Evolutionary conservation across 2,888 invertebrate genomes (phyloP), one percentile per base, ranked within the genome.

Genomic region (Sylvicola cinctus): DNA sequence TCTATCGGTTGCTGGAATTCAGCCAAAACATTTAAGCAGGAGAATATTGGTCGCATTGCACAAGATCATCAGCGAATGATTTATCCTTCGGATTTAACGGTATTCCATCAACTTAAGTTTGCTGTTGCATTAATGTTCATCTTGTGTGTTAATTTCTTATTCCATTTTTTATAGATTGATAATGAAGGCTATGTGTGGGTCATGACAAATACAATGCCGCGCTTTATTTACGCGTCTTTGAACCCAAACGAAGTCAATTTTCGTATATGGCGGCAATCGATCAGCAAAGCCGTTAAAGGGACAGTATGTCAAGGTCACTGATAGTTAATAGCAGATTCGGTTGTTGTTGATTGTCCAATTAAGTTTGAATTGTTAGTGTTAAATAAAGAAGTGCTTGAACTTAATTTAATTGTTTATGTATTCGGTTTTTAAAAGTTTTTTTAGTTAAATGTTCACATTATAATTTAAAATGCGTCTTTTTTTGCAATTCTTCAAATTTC

Each of bases 1-100:
- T 74, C 74, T 0, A 51, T 84, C 0, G 73, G 74, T 1, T 84
- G 83, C 46, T 83, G 81, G 81, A 74, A 78, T 44, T 65, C 64
- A 0, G 58, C 55, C 1, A 54, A 50, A 6, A 49, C 60, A 1
- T 61, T 75, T 29, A 52, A 52, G 6, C 52, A 60, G 0, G 50
- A 51, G 1, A 70, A 66, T 36, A 59, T 70, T 15, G 68, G 55
- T 1, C 50, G 70, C 1, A 58, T 79, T 1, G 70, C 68, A 0
- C 61, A 65, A 33, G 66, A 80, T 46, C 57, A 60, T 7, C 46
- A 52, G 4, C 65, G 55, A 8, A 61, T 84, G 60, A 68, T 76
- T 35, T 84, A 83, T 49, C 80, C 81, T 2, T 70, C 70, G 44
- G 74, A 74, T 46, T 49, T 74, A 31, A 67, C 52, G 43, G 57